These are phyloP conservation scores for Acleris emargana DNA, from an alignment of 2,888 invertebrate genomes.

Conservation along the genomic window DNA sequence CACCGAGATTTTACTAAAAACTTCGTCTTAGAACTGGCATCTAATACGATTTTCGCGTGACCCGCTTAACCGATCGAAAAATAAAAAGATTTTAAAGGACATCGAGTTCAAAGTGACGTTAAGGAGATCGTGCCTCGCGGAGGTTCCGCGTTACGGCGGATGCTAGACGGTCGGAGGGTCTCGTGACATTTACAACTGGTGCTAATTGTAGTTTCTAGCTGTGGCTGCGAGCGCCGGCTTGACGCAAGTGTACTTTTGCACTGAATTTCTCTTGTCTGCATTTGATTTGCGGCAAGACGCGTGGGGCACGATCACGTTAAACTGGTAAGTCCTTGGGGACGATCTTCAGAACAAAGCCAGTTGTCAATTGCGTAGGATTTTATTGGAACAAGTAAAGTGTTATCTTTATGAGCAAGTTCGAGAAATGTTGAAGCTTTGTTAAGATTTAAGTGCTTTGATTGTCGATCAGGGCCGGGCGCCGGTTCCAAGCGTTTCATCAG, in stretches of 20 bases:
- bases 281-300: slow-evolving; percentile 72
- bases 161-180: slow-evolving; percentile 44
- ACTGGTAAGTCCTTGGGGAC: too few species aligned
- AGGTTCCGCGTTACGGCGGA: slow-evolving; percentile 33
- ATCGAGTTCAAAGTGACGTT: slow-evolving; percentile 40
- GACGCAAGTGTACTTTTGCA: slow-evolving; percentile 64
- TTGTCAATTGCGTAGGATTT: too few species aligned
- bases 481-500: slow-evolving; percentile 51
- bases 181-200: slow-evolving; percentile 73
- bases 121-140: slow-evolving; percentile 44
- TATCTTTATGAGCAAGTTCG: slow-evolving; percentile 21
- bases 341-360: too few species aligned
- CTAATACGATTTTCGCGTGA: slow-evolving; percentile 36
- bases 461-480: slow-evolving; percentile 20
- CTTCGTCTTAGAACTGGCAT: slow-evolving; percentile 8
- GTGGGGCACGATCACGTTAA: slow-evolving; percentile 68
- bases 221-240: slow-evolving; percentile 60
- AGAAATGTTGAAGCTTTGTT: slow-evolving; percentile 2
- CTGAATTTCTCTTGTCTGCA: slow-evolving; percentile 67
- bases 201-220: slow-evolving; percentile 68
- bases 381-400: slow-evolving; percentile 14
- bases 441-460: slow-evolving; percentile 13
- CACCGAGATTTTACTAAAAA: slow-evolving; percentile 5
- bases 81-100: slow-evolving; percentile 41
- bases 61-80: slow-evolving; percentile 39